Evolutionary conservation across 53 echinoderm and acorn worm genomes (phyloP).

Genomic region (Crossaster papposus): DNA sequence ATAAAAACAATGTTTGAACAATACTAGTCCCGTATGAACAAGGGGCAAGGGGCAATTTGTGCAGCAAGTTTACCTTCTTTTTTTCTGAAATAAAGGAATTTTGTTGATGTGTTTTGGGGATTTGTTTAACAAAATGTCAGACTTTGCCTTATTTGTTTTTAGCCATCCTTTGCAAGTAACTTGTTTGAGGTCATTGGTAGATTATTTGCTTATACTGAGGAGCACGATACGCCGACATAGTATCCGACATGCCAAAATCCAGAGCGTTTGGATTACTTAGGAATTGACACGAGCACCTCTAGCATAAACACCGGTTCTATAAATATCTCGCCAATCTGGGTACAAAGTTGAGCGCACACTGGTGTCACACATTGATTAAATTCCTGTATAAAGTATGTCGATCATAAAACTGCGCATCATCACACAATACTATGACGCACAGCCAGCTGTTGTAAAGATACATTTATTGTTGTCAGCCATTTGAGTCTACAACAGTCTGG

Average conservation of each 20-base stretch:
- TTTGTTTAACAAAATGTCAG: no score
- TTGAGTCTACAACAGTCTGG: not conserved
- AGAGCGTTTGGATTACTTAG: constrained; percentile 17
- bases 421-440: not conserved
- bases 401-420: not conserved
- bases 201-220: not conserved
- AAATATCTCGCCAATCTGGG: constrained; percentile 20
- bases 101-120: no score
- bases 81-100: no score
- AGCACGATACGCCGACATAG: not conserved
- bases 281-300: constrained; percentile 39
- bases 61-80: no score
- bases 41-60: no score
- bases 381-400: not conserved
- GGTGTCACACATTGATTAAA: not conserved
- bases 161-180: no score
- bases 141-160: no score
- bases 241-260: not conserved
- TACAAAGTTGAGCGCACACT: not conserved
- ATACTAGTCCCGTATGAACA: no score
- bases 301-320: constrained; percentile 43
- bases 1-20: no score
- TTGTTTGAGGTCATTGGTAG: no score
- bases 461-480: not conserved
- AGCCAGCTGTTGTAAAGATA: not conserved